A percentile compares a stretch with the other conserved stretches of the same genome.
phyloP scores from a whole-genome alignment of 2,888 invertebrate species.

The Drosophila bunnanda region DNA sequence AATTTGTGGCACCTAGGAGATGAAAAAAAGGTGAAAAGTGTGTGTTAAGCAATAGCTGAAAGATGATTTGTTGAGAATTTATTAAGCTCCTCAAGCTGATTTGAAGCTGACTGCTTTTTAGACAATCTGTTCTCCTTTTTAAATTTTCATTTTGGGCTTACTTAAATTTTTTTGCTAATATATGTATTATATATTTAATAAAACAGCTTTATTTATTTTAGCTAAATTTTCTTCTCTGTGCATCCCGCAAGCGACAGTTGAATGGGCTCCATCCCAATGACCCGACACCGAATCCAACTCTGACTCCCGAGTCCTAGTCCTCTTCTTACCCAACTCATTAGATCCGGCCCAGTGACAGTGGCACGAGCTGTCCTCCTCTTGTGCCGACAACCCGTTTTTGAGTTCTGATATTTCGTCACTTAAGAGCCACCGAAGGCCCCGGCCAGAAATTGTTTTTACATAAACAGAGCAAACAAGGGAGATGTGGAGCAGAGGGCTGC shows the following conservation, averaged over 20 bases:
- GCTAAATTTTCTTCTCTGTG: background rate
- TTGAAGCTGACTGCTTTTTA: fast-evolving
- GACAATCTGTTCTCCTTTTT: background rate
- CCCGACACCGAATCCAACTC: slow-evolving; percentile 52
- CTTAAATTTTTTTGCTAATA: background rate
- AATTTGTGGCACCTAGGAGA: background rate
- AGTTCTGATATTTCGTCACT: slow-evolving; percentile 68
- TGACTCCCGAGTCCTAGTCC: background rate
- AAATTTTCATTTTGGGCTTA: background rate
- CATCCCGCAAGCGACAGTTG: slow-evolving; percentile 62
- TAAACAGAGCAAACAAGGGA: slow-evolving; percentile 32
- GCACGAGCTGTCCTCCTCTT: slow-evolving; percentile 21
- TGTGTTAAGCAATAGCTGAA: fast-evolving
- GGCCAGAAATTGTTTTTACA: slow-evolving; percentile 72
- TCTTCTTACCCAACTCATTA: slow-evolving; percentile 33
- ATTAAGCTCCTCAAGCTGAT: no score
- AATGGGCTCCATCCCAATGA: slow-evolving; percentile 70
- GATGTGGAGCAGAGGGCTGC: slow-evolving; percentile 7
- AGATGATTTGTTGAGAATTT: background rate
- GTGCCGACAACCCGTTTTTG: slow-evolving; percentile 48
- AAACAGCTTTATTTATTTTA: background rate
- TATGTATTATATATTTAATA: background rate
- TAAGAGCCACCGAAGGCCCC: slow-evolving; percentile 16
- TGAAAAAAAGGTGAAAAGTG: no score
- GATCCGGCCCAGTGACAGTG: slow-evolving; percentile 35